A percentile compares a stretch with the other conserved stretches of the same genome.
phyloP scores from a whole-genome alignment of 2,888 invertebrate genomes.

The Conistra vaccinii region DNA sequence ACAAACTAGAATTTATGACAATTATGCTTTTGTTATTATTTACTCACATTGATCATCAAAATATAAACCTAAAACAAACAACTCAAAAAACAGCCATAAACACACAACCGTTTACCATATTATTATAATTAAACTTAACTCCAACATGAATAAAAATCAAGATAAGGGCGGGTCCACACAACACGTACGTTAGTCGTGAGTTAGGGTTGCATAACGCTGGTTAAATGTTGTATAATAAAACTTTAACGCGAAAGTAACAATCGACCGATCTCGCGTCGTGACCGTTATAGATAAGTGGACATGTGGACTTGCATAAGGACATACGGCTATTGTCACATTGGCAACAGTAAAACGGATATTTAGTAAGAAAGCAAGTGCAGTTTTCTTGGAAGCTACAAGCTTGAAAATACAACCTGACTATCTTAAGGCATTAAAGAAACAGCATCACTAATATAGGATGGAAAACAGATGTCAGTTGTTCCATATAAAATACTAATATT shows the following conservation, averaged over 20 bases:
- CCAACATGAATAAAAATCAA: slow-evolving; percentile 64
- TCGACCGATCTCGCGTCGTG: slow-evolving; percentile 78
- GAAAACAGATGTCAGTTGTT: no score
- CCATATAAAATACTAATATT: no score
- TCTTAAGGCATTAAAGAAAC: no score
- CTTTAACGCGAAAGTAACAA: slow-evolving; percentile 78
- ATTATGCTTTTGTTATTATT: not conserved
- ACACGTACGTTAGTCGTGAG: slow-evolving; percentile 77
- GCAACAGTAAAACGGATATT: slow-evolving; percentile 8
- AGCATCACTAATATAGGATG: no score
- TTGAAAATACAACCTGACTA: not conserved
- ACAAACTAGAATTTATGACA: not conserved
- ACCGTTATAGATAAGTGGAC: slow-evolving; percentile 83
- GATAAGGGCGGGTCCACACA: slow-evolving; percentile 72
- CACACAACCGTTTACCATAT: slow-evolving; percentile 45
- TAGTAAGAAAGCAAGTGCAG: slow-evolving; percentile 9
- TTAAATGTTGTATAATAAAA: slow-evolving; percentile 80
- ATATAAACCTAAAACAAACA: not conserved
- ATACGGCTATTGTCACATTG: slow-evolving; percentile 61
- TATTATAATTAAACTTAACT: slow-evolving; percentile 55
- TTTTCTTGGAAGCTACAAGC: not conserved
- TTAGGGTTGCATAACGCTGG: slow-evolving; percentile 71
- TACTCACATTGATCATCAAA: not conserved
- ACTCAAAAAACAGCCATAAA: slow-evolving; percentile 12
- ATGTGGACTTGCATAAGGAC: slow-evolving; percentile 78